Base-by-base conservation (phyloP, 2,888 invertebrate species). In the Drosophila stalkeri region DNA sequence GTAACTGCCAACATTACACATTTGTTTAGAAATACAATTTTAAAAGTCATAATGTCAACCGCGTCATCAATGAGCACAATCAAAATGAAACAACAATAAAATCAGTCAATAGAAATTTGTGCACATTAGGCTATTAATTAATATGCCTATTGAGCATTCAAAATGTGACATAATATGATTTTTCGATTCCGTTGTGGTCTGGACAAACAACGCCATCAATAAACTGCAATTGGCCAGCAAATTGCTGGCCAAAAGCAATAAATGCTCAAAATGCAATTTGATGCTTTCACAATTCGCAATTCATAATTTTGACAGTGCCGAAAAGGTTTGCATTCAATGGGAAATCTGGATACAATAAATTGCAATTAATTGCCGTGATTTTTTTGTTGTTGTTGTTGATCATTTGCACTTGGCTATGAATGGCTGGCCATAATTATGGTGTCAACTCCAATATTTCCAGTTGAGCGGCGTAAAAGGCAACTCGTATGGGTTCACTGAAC, bases 401-500 rank as follows among this genome's bases (percentile, higher is more conserved):
- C 2, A 44, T 44, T 44, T 56, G 33, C 60, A 54, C 35, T 62
- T 43, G 52, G 23, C 72, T 63, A 63, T 65, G 67, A 68, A 60
- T 61, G 43, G 37, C 23, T 56, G 65, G 37, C 46, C 35, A 62
- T 43, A 49, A 33, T 57, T 41, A 44, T 43, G 3, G 12, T 39
- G 12, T 23, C 14, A 31, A 60, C 43, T 76, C 60, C 63, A 68
- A 39, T 54, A 66, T 33, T 57, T 78, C 61, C 64, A 81, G 66
- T 61, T 64, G 71, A 61, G 71, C 61, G 63, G 59, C 56, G 41
- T 23, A 49, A 81, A 82, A 72, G 66, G 51, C 73, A 68, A 69
- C 46, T 70, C 59, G 52, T 63, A 55, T 55, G 85, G 69, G 84
- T 87, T 84, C 82, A 87, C 41, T 87, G 82, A 73, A 85, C 84